Conservation (phyloP, 2,888 invertebrate species). For the Mechanitis mazaeus region DNA sequence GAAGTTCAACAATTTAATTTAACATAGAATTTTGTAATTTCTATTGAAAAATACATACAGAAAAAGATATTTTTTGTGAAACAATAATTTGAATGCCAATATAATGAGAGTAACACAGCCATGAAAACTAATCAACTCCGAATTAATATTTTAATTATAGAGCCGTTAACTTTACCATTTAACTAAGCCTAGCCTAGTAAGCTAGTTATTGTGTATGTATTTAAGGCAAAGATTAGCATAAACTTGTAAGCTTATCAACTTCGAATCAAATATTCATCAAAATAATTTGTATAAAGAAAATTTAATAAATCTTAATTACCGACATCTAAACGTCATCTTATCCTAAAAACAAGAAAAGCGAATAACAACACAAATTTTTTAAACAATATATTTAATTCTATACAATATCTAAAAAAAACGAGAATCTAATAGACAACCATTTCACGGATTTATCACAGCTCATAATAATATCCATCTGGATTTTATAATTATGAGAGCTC, state of each 20-base stretch:
- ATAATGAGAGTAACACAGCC: background rate
- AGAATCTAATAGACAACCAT: slow-evolving; percentile 6
- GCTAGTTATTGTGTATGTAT: background rate
- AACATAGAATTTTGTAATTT: background rate
- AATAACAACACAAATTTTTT: slow-evolving; percentile 2
- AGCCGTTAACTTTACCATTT: background rate
- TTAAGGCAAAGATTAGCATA: slow-evolving; percentile 3
- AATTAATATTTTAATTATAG: background rate
- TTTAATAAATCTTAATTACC: background rate
- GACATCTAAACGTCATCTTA: background rate
- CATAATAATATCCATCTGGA: background rate
- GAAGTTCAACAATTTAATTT: too few species aligned
- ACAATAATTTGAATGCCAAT: too few species aligned
- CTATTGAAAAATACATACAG: background rate
- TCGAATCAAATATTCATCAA: background rate
- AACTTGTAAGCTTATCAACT: background rate
- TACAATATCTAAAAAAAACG: slow-evolving; percentile 4
- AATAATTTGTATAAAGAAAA: too few species aligned
- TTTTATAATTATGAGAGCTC: background rate
- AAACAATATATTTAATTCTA: slow-evolving; percentile 6
- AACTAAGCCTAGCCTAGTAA: background rate
- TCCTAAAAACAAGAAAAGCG: slow-evolving; percentile 1
- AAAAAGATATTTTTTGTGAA: background rate
- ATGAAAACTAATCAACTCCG: background rate
- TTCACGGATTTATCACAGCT: slow-evolving; percentile 6